Base-by-base conservation (phyloP, 2,888 invertebrate species). In the Parascotia fuliginaria region DNA sequence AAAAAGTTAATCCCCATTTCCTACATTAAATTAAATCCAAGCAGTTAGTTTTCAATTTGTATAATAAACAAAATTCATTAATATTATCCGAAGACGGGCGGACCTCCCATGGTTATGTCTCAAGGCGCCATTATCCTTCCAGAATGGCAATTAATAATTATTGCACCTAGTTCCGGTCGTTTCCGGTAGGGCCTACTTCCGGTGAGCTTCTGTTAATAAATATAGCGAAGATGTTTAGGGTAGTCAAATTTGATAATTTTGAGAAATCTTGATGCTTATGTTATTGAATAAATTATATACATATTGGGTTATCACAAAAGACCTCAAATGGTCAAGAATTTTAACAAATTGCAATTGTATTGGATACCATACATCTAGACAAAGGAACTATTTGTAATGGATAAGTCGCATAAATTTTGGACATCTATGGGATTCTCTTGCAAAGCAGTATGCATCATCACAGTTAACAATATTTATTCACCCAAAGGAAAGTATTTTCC, bases 121-220 rank as follows among this genome's bases (percentile, higher is more conserved):
- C 78, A 81, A 85, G 86, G 75, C 77, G 68, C 55, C 71, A 65
- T 79, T 77, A 75, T 75, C 63, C 81, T 79, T 75, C 57, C 67
- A 76, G 77, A 65, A 74, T 64, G 75, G 85, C 88, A 87, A 89
- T 91, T 89, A 89, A 91, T 89, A 90, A 91, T 90, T 87, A 90
- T 90, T 87, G 82, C 89, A 83, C 83, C 79, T 81, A 85, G 81
- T 87, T 90, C 89, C 89, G 88, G 84, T 70, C 67, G 73, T 75
- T 79, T 87, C 83, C 83, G 75, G 83, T 59, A 77, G 75, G 79
- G 65, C 78, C 65, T 73, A 74, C 75, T 77, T 87, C 87, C 87
- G 78, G 75, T 50, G 60, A 60, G 63, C 73, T 81, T 77, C 67
- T 68, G 77, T 66, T 78, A 72, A 75, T 79, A 79, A 81, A 77